Conservation (phyloP, 1,140 invertebrate genomes). For the Mya arenaria region DNA sequence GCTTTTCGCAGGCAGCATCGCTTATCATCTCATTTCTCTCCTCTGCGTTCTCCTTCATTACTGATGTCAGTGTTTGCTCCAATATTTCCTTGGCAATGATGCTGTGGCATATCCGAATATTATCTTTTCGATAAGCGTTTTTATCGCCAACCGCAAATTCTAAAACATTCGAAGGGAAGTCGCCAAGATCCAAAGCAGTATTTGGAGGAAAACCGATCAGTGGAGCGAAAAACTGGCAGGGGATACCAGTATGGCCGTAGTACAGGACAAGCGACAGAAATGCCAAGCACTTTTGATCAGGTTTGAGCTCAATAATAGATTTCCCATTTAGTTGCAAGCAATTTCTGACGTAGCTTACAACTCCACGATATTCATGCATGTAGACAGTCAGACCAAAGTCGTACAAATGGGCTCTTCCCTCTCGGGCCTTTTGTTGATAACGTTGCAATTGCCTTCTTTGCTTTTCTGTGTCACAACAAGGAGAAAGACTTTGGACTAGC, state of each 20-base stretch:
- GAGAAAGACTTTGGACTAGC: constrained; percentile 47
- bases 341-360: constrained; percentile 53
- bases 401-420: constrained; percentile 47
- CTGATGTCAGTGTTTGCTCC: constrained; percentile 58
- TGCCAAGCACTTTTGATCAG: constrained; percentile 54
- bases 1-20: constrained; percentile 34
- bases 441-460: constrained; percentile 26
- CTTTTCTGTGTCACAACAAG: constrained; percentile 30
- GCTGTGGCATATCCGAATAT: constrained; percentile 59
- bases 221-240: constrained; percentile 60
- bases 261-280: constrained; percentile 57
- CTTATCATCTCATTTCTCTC: constrained; percentile 15
- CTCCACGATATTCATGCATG: constrained; percentile 58
- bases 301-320: background rate
- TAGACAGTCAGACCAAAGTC: constrained; percentile 59
- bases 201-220: constrained; percentile 45
- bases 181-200: constrained; percentile 48
- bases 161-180: constrained; percentile 47
- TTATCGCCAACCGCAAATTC: constrained; percentile 51
- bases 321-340: constrained; percentile 51
- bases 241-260: constrained; percentile 59
- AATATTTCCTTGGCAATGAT: constrained; percentile 62
- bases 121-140: constrained; percentile 32
- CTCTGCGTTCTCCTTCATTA: background rate
- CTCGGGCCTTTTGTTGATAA: constrained; percentile 31